Percentiles rank a stretch among this genome's conserved stretches.
Conservation (phyloP, 2,888 invertebrate genomes). For the Drosophila meridionalis region DNA sequence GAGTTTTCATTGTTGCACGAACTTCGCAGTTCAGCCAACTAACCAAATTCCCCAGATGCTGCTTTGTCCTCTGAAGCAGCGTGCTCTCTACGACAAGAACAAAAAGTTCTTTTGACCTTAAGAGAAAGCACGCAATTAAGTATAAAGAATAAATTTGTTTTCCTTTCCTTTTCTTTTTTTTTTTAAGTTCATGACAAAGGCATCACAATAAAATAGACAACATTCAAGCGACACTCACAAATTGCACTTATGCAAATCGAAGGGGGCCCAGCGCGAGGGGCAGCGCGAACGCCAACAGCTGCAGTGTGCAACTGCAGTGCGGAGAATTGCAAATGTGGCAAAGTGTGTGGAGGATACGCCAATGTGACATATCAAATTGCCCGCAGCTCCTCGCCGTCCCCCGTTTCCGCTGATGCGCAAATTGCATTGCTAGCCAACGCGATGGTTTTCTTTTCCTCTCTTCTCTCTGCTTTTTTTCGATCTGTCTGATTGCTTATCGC, state of each 20-base stretch:
- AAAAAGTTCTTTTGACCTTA: background rate
- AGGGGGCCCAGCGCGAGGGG: conserved; percentile 16
- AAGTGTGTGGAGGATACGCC: conserved; percentile 15
- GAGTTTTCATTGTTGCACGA: background rate
- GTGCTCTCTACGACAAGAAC: background rate
- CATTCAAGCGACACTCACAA: background rate
- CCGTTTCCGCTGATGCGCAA: conserved; percentile 52
- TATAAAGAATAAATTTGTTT: background rate
- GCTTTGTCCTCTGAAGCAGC: background rate
- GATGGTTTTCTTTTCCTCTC: conserved; percentile 3
- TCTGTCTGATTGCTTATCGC: conserved; percentile 62
- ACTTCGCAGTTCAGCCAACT: background rate
- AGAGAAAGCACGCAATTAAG: background rate
- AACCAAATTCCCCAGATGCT: background rate
- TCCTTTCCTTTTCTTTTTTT: too few relatives aligned
- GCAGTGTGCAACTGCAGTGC: conserved; percentile 27
- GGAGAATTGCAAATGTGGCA: conserved; percentile 21
- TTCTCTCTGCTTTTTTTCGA: conserved; percentile 13
- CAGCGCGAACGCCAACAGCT: conserved; percentile 19
- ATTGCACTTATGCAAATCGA: conserved; percentile 53
- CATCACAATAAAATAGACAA: background rate
- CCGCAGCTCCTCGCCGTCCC: background rate
- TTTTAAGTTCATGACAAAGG: background rate
- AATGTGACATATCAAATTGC: conserved; percentile 1
- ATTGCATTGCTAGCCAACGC: conserved; percentile 60